Conservation (phyloP, 1,140 invertebrate genomes). For the Ctenoplectra terminalis region DNA sequence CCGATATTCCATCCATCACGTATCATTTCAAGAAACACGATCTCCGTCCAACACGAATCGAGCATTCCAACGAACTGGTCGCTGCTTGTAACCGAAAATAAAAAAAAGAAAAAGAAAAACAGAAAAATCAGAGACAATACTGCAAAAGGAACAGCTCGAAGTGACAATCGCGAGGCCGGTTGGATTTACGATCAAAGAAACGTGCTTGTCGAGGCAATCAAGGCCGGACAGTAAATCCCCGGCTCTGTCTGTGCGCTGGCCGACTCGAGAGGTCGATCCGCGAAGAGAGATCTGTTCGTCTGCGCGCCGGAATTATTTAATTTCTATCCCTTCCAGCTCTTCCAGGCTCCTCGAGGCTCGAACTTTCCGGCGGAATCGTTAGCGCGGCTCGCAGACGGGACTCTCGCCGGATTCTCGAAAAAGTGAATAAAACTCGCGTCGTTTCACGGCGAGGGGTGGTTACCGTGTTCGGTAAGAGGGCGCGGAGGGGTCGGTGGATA, state of each 20-base stretch:
- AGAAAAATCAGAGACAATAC: slow-evolving; percentile 1
- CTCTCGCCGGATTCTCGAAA: slow-evolving; percentile 58
- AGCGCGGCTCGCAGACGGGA: slow-evolving; percentile 58
- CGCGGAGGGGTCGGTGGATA: neutral
- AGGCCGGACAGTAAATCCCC: slow-evolving; percentile 29
- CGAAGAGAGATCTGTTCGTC: slow-evolving; percentile 45
- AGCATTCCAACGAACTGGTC: neutral
- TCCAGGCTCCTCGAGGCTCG: slow-evolving; percentile 29
- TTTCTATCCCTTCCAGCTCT: slow-evolving; percentile 55
- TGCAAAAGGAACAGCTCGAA: neutral
- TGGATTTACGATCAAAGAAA: slow-evolving; percentile 36
- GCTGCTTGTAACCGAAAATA: too few relatives aligned
- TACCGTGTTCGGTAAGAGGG: slow-evolving; percentile 36
- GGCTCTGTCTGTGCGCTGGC: neutral
- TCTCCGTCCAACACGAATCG: too few relatives aligned
- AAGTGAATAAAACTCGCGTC: slow-evolving; percentile 72
- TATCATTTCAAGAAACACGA: too few relatives aligned
- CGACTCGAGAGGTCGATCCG: slow-evolving; percentile 37
- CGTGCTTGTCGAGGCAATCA: slow-evolving; percentile 16
- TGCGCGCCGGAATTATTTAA: slow-evolving; percentile 66
- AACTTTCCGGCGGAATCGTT: slow-evolving; percentile 69
- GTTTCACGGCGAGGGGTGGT: slow-evolving; percentile 43
- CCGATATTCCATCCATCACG: too few relatives aligned
- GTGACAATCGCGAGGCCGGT: neutral
- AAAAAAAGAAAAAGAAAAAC: too few relatives aligned